These are phyloP conservation scores for Channa maculata DNA, from an alignment of 2,113 vertebrate species.

Conservation along the genomic window DNA sequence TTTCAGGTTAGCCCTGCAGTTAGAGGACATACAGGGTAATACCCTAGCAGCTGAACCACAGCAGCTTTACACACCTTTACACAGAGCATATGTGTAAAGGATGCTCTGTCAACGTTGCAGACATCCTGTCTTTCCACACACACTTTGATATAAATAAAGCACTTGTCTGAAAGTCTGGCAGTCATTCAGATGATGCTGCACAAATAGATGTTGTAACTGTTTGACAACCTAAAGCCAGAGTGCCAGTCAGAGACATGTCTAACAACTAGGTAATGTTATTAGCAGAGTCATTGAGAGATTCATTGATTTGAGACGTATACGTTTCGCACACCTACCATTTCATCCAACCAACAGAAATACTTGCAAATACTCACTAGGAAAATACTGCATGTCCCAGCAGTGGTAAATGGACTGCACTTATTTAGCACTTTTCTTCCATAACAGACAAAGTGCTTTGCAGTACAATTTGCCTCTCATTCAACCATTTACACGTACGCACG, in stretches of 20 bases:
- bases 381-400: neutral
- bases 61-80: neutral
- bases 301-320: conserved; percentile 1
- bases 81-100: neutral
- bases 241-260: neutral
- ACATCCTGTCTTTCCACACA: neutral
- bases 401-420: no score
- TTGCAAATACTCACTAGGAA: neutral
- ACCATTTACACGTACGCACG: no score
- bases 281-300: conserved; percentile 6
- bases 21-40: no score
- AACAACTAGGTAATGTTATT: conserved; percentile 17
- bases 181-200: neutral
- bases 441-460: no score
- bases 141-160: neutral
- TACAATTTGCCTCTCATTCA: no score
- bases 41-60: neutral
- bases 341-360: neutral
- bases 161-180: neutral
- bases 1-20: no score
- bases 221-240: neutral
- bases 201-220: neutral
- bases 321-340: neutral
- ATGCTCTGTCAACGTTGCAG: neutral
- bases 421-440: no score